Base-by-base conservation (phyloP, 2,888 invertebrate genomes). In the Coecobrya sp. region DNA sequence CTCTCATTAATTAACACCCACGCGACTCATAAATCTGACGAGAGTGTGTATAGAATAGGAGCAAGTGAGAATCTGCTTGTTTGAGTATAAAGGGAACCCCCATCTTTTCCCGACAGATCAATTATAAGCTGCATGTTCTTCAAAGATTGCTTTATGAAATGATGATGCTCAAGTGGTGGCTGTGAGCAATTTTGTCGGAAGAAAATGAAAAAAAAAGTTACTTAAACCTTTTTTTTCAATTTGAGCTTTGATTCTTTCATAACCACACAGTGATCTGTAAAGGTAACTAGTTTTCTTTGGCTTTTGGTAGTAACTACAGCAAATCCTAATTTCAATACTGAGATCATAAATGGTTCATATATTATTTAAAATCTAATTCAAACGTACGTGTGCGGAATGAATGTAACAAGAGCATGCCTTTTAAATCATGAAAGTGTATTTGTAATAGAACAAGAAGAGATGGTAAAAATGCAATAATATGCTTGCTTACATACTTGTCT, bases 1-100 rank as follows among this genome's bases (percentile, higher is more conserved):
- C 68, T 89, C 92, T 87, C 93, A 93, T 93, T 93, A 93, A 93
- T 93, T 93, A 92, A 92, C 93, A 89, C 93, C 93, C 92, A 93
- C 93, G 81, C 92, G 42, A 68, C 73, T 91, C 91, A 89, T 91
- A 91, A 93, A 93, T 93, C 68, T 93, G 49, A 76, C 52, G 22
- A 25, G 86, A 52, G 30, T 70, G 85, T 45, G 19, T 79, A 84
- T 65, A 49, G 84, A 62, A 90, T 62, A 91, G 85, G 45, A 36
- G 36, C 36, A 36, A 36, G n/a, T n/a, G n/a, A n/a, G n/a, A n/a
- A n/a, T n/a, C n/a, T n/a, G 30, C 52, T 82, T 22, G 49, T 65
- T 62, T 42, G 49, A 68, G 86, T 42, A 59, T 52, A 11, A 1
- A 27, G 42, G 22, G 52, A 76, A 27, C 27, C 70, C 82, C 30